These are phyloP conservation scores for Papilio demoleus DNA, from an alignment of 2,888 invertebrate species.

Conservation along the genomic window DNA sequence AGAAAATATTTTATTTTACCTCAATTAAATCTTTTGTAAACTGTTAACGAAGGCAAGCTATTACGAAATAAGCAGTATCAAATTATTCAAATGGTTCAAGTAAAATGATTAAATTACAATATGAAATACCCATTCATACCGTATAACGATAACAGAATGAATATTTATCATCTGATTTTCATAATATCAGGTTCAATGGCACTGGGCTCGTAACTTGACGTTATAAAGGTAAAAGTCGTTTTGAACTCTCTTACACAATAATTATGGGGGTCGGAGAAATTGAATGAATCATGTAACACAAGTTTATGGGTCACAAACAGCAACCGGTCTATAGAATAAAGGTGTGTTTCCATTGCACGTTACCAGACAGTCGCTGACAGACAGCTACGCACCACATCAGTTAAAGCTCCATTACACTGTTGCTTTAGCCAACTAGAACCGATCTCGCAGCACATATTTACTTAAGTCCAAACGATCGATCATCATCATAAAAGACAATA, in stretches of 20 bases:
- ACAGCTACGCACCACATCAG: background rate
- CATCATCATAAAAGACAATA: too few species aligned
- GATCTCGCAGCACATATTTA: too few species aligned
- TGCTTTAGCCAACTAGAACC: background rate
- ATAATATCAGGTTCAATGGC: constrained; percentile 35
- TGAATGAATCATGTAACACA: constrained; percentile 46
- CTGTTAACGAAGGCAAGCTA: background rate
- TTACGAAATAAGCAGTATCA: background rate
- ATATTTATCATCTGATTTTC: constrained; percentile 5
- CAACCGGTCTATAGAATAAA: constrained; percentile 38
- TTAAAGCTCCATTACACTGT: background rate
- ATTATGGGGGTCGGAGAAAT: constrained; percentile 45
- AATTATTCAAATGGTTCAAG: constrained; percentile 10
- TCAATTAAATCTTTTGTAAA: background rate
- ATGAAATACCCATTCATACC: constrained; percentile 1
- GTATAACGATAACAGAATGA: constrained; percentile 1
- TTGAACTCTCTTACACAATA: constrained; percentile 40
- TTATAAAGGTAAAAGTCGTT: constrained; percentile 22
- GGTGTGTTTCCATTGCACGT: background rate
- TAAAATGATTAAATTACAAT: constrained; percentile 10
- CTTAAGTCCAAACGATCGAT: too few species aligned
- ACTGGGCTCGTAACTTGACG: constrained; percentile 1
- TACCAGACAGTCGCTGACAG: background rate
- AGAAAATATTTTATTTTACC: background rate
- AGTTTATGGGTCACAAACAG: constrained; percentile 27